Base-by-base conservation (phyloP, 2,113 vertebrate species). In the Protobothrops mucrosquamatus region DNA sequence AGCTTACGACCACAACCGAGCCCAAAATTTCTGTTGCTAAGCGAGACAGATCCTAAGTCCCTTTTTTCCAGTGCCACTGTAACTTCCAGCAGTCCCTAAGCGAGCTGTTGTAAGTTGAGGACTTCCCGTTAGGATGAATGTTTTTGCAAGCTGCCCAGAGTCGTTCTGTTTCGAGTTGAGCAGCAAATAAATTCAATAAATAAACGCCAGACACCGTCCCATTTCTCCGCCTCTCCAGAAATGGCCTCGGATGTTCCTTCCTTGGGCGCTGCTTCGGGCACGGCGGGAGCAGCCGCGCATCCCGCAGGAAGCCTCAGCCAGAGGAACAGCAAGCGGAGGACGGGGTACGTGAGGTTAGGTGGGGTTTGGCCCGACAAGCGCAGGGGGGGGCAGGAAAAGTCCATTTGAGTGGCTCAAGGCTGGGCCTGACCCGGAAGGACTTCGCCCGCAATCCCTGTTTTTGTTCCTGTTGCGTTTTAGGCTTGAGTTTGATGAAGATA, bases 251-350 rank as follows among this genome's bases (percentile, higher is more conserved):
- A 99, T 8, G 97, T 98, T 39, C 93, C 98, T 69, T 96, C 98
- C 6, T 95, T 99, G 97, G 98, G 98, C 2, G 95, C 98, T 89
- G 96, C 97, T 89, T 97, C 98, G 9, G 98, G 98, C 87, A 98
- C 96, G 85, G 94, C 98, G 0, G 97, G 95, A 0, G 6, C 96
- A 0, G 97, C 95, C 0, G 26, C 96, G 1, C 97, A 97, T 51
- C 95, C 97, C 3, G 97, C 97, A 55, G 98, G 97, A 91, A 96
- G 97, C 29, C 93, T 98, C 0, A 97, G 97, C 26, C 98, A 98
- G 91, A 98, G 99, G 57, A 95, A 96, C 95, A 98, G 95, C 96
- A 99, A 99, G 96, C 98, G 99, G 85, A 95, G 98, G 24, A 97
- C 98, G 0, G 97, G 96, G 99, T 99, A 96, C 98, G 98, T 97